Conservation (phyloP, 23 tunicate species). For the Corella eumyota region DNA sequence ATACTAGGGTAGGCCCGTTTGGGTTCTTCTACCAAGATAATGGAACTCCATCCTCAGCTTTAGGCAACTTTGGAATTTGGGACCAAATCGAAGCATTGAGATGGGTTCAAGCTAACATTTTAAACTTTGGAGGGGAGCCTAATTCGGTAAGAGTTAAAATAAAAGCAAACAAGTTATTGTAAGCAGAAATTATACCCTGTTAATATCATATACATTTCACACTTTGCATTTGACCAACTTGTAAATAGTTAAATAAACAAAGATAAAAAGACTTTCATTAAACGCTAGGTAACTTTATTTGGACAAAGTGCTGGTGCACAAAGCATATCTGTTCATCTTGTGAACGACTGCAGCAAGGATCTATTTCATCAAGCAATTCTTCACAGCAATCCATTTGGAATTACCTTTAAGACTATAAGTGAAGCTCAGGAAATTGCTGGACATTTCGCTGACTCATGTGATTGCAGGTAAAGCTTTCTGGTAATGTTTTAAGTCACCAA, state of each 20-base stretch:
- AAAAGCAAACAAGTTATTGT: not conserved
- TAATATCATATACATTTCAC: not conserved
- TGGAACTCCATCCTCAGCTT: constrained; percentile 15
- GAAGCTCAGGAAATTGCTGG: constrained; percentile 48
- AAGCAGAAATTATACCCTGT: not conserved
- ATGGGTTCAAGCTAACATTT: constrained; percentile 41
- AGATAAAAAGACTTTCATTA: too few relatives aligned
- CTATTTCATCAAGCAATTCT: constrained; percentile 48
- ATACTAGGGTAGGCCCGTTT: constrained; percentile 54
- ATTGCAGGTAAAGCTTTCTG: not conserved
- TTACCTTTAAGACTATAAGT: constrained; percentile 24
- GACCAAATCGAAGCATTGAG: constrained; percentile 57
- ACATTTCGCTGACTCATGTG: constrained; percentile 26
- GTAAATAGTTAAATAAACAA: too few relatives aligned
- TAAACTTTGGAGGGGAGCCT: constrained; percentile 49
- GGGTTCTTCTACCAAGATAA: constrained; percentile 70
- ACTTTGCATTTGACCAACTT: too few relatives aligned
- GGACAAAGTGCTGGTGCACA: constrained; percentile 89
- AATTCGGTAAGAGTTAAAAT: constrained; percentile 14
- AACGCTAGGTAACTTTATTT: constrained; percentile 57
- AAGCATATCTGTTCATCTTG: constrained; percentile 54
- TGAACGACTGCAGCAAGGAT: constrained; percentile 24
- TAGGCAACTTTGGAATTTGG: constrained; percentile 62
- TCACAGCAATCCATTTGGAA: constrained; percentile 74
- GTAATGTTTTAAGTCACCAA: not conserved